Evolutionary conservation across 2,113 vertebrate species (phyloP).

Genomic region (Pseudopodoces humilis): DNA sequence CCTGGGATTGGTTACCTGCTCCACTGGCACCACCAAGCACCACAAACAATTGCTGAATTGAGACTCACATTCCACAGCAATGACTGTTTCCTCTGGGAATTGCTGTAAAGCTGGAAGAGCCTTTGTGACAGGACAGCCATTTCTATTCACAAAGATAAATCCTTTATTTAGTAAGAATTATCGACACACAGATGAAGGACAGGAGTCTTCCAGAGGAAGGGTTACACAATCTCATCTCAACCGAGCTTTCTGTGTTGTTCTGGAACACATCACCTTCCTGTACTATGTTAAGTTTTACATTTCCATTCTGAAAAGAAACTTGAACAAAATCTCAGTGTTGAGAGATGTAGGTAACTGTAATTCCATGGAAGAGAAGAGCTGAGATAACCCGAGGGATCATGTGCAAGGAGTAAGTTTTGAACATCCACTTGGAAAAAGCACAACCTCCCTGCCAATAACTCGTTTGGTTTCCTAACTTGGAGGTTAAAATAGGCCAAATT

Average conservation of each 20-base stretch:
- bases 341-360: background rate
- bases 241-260: background rate
- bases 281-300: background rate
- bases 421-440: background rate
- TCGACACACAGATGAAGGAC: slow-evolving; percentile 38
- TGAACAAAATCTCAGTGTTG: background rate
- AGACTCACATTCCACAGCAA: background rate
- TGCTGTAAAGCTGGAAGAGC: background rate
- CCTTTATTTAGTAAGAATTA: slow-evolving; percentile 67
- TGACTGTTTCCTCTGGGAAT: background rate
- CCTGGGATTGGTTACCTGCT: background rate
- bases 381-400: background rate
- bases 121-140: slow-evolving; percentile 28
- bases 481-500: background rate
- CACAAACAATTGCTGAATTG: background rate
- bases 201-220: background rate
- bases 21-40: background rate
- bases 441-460: background rate
- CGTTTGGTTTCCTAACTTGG: background rate
- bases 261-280: background rate
- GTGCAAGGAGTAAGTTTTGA: background rate
- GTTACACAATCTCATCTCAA: slow-evolving; percentile 12
- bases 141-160: slow-evolving; percentile 63
- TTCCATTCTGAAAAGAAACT: background rate
- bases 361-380: background rate